Evolutionary conservation across 1,140 invertebrate species (phyloP).

Genomic region (Drosophila novamexicana): DNA sequence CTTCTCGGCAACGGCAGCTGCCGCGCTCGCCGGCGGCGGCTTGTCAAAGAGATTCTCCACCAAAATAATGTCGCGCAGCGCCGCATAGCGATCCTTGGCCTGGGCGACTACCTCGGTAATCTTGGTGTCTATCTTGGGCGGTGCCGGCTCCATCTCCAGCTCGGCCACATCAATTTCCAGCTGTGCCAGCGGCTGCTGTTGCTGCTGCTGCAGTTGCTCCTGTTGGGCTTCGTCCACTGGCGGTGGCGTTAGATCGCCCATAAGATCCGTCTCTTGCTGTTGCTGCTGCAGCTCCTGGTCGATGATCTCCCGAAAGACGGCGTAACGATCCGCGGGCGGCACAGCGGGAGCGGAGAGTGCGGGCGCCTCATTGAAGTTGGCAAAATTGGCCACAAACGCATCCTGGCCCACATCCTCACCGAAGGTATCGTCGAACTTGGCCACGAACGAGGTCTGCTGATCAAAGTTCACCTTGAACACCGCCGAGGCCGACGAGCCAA

Average conservation of each 20-base stretch:
- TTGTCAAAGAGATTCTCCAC: constrained; percentile 86
- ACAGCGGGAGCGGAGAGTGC: constrained; percentile 78
- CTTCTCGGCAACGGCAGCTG: constrained; percentile 33
- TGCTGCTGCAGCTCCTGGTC: constrained; percentile 88
- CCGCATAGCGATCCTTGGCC: constrained; percentile 89
- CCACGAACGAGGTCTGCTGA: constrained; percentile 82
- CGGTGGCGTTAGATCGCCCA: constrained; percentile 63
- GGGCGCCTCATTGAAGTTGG: constrained; percentile 85
- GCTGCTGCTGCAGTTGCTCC: constrained; percentile 12
- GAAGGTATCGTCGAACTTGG: constrained; percentile 87
- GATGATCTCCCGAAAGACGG: constrained; percentile 92
- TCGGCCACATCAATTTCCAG: constrained; percentile 30
- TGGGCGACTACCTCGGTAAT: constrained; percentile 84
- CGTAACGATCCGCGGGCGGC: constrained; percentile 90
- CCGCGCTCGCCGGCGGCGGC: constrained; percentile 51
- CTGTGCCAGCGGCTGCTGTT: constrained; percentile 6
- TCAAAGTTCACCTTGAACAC: constrained; percentile 87
- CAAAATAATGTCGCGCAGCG: constrained; percentile 88
- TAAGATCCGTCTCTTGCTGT: constrained; percentile 84
- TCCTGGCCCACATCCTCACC: constrained; percentile 67
- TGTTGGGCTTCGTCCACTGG: constrained; percentile 52
- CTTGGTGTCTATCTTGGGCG: constrained; percentile 83
- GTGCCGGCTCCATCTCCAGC: constrained; percentile 36
- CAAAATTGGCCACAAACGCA: constrained; percentile 87
- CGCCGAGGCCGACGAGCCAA: constrained; percentile 36